phyloP scores from a whole-genome alignment of 2,888 invertebrate species.

The Anthophora plumipes region DNA sequence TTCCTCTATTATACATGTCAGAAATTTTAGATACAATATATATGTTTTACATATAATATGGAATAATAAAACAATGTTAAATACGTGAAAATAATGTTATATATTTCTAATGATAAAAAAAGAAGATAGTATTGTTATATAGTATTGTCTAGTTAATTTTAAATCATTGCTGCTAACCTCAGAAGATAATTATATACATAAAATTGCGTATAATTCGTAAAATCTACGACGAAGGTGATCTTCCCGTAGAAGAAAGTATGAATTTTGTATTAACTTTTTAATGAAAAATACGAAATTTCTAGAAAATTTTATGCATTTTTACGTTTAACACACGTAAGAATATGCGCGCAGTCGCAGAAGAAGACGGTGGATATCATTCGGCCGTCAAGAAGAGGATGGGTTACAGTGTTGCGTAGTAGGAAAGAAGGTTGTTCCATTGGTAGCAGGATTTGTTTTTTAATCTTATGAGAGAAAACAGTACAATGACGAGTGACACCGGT shows the following conservation, averaged over 20 bases:
- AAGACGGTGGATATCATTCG: slow-evolving; percentile 36
- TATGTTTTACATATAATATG: background rate
- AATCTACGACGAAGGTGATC: background rate
- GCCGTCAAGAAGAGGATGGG: slow-evolving; percentile 52
- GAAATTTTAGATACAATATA: background rate
- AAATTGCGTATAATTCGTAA: background rate
- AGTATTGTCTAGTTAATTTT: slow-evolving; percentile 9
- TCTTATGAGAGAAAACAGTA: slow-evolving; percentile 68
- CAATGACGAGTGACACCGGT: slow-evolving; percentile 68
- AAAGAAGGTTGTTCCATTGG: slow-evolving; percentile 55
- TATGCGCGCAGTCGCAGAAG: slow-evolving; percentile 59
- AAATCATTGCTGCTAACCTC: slow-evolving; percentile 4
- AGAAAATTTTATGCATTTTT: slow-evolving; percentile 27
- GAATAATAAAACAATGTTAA: background rate
- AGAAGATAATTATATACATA: background rate
- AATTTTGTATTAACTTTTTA: background rate
- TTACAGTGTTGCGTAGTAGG: slow-evolving; percentile 68
- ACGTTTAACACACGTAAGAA: background rate
- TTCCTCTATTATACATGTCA: background rate
- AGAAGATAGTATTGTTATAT: background rate
- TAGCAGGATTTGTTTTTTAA: slow-evolving; percentile 52
- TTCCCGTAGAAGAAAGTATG: background rate
- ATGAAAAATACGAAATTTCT: slow-evolving; percentile 17
- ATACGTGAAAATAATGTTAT: background rate
- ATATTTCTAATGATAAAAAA: background rate